phyloP scores from a whole-genome alignment of 2,113 vertebrate genomes.

The Eupsittula cactorum region DNA sequence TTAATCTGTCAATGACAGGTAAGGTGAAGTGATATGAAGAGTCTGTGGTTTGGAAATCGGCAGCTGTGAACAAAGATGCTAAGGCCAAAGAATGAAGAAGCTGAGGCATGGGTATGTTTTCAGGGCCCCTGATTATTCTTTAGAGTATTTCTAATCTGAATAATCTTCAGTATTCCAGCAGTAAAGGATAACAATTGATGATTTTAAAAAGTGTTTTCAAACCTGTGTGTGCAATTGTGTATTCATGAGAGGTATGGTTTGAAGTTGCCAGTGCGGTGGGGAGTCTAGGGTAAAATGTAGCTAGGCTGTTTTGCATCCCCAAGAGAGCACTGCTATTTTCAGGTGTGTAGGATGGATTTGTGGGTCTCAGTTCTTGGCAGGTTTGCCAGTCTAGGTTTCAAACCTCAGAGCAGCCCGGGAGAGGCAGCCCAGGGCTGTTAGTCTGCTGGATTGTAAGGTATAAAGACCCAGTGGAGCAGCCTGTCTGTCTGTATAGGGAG shows the following conservation, averaged over 20 bases:
- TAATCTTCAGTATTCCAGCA: background rate
- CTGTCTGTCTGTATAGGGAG: background rate
- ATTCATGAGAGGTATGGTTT: background rate
- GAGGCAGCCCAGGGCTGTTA: background rate
- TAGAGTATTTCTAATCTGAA: background rate
- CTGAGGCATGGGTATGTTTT: background rate
- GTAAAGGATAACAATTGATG: background rate
- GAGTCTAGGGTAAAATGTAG: rapidly evolving
- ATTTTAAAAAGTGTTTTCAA: background rate
- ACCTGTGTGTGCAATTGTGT: background rate
- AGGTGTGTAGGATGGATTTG: background rate
- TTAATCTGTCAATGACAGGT: background rate
- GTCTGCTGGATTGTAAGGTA: rapidly evolving
- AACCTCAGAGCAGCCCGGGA: background rate
- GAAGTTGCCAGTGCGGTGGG: background rate
- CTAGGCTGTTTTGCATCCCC: background rate
- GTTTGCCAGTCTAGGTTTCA: background rate
- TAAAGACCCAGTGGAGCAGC: background rate
- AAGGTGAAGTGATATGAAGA: background rate
- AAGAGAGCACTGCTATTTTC: background rate
- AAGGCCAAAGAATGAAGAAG: background rate
- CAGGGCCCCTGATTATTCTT: background rate
- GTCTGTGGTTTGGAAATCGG: background rate
- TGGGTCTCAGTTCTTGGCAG: background rate
- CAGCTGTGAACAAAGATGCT: background rate